Conservation (phyloP, 2,113 vertebrate species). For the Cyprichromis sp. region DNA sequence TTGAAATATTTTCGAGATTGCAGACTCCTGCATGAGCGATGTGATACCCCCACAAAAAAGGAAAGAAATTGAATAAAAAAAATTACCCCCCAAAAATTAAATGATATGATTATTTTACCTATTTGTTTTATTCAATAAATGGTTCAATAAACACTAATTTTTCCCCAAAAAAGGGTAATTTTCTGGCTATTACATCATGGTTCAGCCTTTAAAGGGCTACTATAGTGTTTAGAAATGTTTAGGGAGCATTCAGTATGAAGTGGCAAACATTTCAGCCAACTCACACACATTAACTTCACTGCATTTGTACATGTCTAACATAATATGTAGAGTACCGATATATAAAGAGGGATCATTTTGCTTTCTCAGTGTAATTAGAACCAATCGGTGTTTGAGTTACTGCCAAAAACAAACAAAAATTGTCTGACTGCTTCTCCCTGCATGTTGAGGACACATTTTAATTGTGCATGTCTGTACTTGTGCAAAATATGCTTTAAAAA, state of each 20-base stretch:
- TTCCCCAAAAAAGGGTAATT: accelerated
- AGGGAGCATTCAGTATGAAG: not conserved
- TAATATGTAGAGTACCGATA: not conserved
- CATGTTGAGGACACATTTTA: accelerated
- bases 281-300: not conserved
- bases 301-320: not conserved
- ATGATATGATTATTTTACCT: not conserved
- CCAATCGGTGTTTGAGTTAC: not conserved
- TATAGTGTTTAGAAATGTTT: not conserved
- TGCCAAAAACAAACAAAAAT: not conserved
- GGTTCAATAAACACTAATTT: not conserved
- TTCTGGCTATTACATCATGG: not conserved
- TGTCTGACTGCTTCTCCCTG: not conserved
- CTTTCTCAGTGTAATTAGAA: not conserved
- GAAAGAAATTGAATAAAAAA: not conserved
- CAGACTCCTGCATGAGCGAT: not conserved
- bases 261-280: not conserved
- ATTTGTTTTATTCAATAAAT: not conserved
- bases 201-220: not conserved
- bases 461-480: not conserved
- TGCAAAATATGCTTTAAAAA: not conserved
- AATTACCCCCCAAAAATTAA: accelerated
- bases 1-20: not conserved
- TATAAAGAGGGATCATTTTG: not conserved
- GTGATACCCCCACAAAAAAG: not conserved